Evolutionary conservation across 1,140 invertebrate genomes (phyloP), one percentile per base, ranked within the genome.

Genomic region (Leptopilina clavipes): DNA sequence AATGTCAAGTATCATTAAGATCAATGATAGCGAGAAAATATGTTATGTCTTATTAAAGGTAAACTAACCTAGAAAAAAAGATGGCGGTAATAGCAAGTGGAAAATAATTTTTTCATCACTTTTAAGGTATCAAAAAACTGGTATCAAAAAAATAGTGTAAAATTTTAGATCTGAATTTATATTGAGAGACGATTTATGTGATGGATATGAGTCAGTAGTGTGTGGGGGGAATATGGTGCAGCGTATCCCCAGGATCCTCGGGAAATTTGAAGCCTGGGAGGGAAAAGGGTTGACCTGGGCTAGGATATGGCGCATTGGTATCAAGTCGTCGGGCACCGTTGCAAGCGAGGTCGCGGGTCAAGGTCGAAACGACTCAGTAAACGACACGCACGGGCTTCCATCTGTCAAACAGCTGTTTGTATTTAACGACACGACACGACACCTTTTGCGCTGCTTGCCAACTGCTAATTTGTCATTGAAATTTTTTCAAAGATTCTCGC

Each of bases 381-480:
- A 44, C 78, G 78, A 65, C 81, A 76, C 82, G 82, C 83, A 65
- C 59, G 59, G 81, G 83, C 82, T 84, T 85, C 85, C 86, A 86
- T 87, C 87, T 89, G 85, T 89, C 88, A 89, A 89, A 90, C 89
- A 90, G 89, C 88, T 90, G 89, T 90, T 90, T 86, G 84, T 83
- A 71, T 86, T 83, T 83, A 59, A 82, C 81, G 76, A 80, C 52
- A n/a, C 18, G 18, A 71, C 31, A 71, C 65, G 18, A 40, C 37
- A 40, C 37, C 25, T 31, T 40, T 40, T 40, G 10, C 43, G 25
- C 71, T 18, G 5, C 71, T 14, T 65, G 59, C 25, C 59, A 65
- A 65, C 59, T 31, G 25, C 22, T 65, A 65, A 65, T 65, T 52
- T 18, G n/a, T 17, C 25, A 17, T n/a, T 43, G 54, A 74, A 19